Conservation (phyloP, 2,113 vertebrate genomes). For the Microtus pennsylvanicus region DNA sequence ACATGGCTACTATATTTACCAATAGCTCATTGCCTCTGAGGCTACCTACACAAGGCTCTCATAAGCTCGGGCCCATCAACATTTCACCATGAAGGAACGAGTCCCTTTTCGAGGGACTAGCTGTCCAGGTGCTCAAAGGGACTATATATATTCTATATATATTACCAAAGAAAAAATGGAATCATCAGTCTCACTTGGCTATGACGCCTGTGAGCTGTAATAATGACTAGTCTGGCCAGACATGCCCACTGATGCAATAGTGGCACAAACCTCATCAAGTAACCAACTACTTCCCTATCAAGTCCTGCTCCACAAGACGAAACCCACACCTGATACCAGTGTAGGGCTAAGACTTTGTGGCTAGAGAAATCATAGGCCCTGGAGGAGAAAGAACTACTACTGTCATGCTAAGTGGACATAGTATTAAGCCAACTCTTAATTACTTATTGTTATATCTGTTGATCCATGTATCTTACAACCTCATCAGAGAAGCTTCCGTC, state of each 20-base stretch:
- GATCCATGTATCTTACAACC: neutral
- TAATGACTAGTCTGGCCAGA: neutral
- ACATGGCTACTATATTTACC: neutral
- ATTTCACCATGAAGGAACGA: neutral
- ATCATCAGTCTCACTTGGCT: neutral
- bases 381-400: neutral
- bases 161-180: neutral
- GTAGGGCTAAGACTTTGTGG: neutral
- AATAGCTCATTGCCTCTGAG: neutral
- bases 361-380: neutral
- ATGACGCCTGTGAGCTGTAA: neutral
- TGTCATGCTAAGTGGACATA: neutral
- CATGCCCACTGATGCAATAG: neutral
- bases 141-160: neutral
- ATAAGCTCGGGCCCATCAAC: neutral
- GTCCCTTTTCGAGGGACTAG: neutral
- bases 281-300: neutral
- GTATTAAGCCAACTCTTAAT: neutral
- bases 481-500: neutral
- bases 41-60: too few species aligned
- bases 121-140: neutral
- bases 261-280: neutral
- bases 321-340: neutral
- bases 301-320: neutral
- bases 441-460: neutral